These are phyloP conservation scores for Tachyglossus aculeatus DNA, from an alignment of 2,797 vertebrate genomes.

Conservation along the genomic window DNA sequence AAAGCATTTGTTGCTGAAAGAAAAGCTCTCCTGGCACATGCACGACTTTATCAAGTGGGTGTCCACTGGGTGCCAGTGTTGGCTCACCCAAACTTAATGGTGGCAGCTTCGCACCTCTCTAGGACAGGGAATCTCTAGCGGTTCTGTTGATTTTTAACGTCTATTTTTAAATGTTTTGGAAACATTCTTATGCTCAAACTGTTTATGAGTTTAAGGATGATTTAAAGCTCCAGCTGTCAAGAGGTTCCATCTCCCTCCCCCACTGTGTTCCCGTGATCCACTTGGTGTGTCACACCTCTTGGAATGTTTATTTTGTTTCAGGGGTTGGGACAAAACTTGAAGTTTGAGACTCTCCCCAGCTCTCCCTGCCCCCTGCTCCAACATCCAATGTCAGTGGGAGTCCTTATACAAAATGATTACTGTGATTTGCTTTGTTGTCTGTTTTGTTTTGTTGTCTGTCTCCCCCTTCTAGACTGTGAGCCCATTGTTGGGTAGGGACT, in stretches of 20 bases:
- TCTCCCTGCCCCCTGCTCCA: too few relatives aligned
- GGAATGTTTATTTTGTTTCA: background rate
- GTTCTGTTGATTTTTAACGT: slow-evolving; percentile 21
- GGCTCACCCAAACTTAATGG: slow-evolving; percentile 15
- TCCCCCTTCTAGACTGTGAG: too few relatives aligned
- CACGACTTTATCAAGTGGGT: slow-evolving; percentile 2
- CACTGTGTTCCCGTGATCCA: background rate
- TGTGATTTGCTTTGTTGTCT: too few relatives aligned
- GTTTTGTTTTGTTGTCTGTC: too few relatives aligned
- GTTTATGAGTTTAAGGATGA: slow-evolving; percentile 1
- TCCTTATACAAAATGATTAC: too few relatives aligned
- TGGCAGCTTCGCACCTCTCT: background rate
- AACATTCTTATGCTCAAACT: background rate
- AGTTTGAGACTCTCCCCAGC: too few relatives aligned
- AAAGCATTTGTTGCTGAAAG: background rate
- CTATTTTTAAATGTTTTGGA: slow-evolving; percentile 8
- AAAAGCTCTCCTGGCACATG: background rate
- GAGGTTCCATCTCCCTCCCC: background rate
- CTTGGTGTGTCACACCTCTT: background rate
- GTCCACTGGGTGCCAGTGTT: slow-evolving; percentile 68
- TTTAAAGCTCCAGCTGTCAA: slow-evolving; percentile 10
- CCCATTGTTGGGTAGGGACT: too few relatives aligned
- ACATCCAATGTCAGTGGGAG: too few relatives aligned
- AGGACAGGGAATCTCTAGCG: slow-evolving; percentile 3
- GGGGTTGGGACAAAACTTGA: background rate